These are phyloP conservation scores for Erinaceus europaeus DNA, from an alignment of 2,113 vertebrate species.

Conservation along the genomic window DNA sequence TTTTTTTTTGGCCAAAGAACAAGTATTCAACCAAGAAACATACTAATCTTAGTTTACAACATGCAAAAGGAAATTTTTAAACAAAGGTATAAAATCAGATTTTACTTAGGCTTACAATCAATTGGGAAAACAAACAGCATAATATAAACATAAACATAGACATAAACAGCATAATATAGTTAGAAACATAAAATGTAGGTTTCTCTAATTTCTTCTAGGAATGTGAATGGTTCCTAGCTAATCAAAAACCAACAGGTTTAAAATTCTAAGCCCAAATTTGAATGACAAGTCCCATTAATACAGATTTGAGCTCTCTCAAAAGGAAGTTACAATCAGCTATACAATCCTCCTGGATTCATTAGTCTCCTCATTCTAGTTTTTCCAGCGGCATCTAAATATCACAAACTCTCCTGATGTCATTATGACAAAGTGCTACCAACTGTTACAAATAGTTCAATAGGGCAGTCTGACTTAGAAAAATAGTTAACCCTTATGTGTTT, in stretches of 20 bases:
- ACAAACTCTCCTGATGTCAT: background rate
- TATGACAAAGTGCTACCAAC: background rate
- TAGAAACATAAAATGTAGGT: background rate
- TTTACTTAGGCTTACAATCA: background rate
- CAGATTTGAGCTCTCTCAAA: background rate
- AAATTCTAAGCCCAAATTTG: conserved; percentile 29
- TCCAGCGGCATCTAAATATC: background rate
- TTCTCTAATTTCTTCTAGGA: background rate
- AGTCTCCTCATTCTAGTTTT: background rate
- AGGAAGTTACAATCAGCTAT: background rate
- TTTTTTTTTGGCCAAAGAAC: conserved; percentile 27
- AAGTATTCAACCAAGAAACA: conserved; percentile 29
- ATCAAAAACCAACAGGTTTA: background rate
- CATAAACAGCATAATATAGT: background rate
- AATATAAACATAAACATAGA: background rate
- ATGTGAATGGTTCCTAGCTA: background rate
- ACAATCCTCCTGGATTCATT: background rate
- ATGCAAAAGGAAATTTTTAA: background rate
- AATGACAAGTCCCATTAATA: conserved; percentile 9
- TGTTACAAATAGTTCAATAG: background rate
- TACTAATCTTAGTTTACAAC: background rate
- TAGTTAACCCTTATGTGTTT: background rate
- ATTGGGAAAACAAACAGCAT: background rate
- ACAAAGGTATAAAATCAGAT: background rate
- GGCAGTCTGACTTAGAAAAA: background rate